These are phyloP conservation scores for Cyphomyrmex costatus DNA, from an alignment of 1,140 invertebrate genomes.

Conservation along the genomic window DNA sequence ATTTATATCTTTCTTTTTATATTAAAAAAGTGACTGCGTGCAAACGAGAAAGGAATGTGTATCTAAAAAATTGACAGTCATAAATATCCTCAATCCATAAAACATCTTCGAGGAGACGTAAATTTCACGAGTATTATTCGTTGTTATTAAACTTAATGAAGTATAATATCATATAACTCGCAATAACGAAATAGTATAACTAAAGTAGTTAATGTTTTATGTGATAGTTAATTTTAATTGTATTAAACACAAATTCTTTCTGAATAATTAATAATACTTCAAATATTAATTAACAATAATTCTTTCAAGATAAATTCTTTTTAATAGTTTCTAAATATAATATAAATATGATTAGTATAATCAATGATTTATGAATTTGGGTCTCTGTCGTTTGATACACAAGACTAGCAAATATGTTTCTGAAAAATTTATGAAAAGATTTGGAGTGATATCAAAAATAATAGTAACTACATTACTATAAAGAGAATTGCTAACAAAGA, in stretches of 20 bases:
- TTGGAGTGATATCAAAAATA: not conserved
- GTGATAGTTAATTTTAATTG: not conserved
- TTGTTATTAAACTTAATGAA: not conserved
- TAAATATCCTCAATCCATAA: not conserved
- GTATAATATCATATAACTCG: not conserved
- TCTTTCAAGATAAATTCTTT: not conserved
- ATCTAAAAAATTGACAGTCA: not conserved
- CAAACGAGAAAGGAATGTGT: not conserved
- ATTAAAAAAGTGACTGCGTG: not conserved
- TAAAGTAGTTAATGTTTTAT: not conserved
- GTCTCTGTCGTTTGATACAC: not conserved
- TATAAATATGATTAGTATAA: too few species aligned
- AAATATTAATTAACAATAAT: not conserved
- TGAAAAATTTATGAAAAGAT: not conserved
- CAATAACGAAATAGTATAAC: not conserved
- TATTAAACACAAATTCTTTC: not conserved
- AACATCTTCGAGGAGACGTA: not conserved
- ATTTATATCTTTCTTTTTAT: not conserved
- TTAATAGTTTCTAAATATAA: not conserved
- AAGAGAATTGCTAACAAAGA: not conserved
- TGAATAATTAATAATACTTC: not conserved
- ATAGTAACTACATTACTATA: not conserved
- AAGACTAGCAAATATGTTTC: not conserved
- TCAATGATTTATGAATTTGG: not conserved
- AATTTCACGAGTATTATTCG: not conserved